Percentiles rank a stretch among this genome's conserved stretches.
phyloP scores from a whole-genome alignment of 2,113 vertebrate species.

The Nesoenas mayeri region DNA sequence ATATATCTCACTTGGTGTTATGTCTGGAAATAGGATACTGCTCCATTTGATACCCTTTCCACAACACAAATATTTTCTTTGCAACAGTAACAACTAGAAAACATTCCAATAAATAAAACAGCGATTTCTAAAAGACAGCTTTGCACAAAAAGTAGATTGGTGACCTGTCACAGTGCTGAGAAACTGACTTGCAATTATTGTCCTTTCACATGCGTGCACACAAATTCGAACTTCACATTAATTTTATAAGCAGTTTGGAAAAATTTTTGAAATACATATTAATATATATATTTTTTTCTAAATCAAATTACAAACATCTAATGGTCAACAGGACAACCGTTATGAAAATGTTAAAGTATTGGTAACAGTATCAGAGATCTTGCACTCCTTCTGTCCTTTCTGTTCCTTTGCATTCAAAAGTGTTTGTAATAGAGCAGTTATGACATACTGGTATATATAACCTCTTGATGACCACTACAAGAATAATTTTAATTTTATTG shows the following conservation, averaged over 20 bases:
- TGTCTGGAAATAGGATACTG: slow-evolving; percentile 7
- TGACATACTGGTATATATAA: not conserved
- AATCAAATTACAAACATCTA: not conserved
- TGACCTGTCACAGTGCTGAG: not conserved
- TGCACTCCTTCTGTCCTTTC: not conserved
- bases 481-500: not conserved
- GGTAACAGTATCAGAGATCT: not conserved
- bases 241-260: not conserved
- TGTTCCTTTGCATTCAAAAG: not conserved
- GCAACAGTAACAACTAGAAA: not conserved
- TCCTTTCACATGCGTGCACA: not conserved
- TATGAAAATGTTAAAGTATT: not conserved
- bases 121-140: not conserved
- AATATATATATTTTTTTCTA: not conserved
- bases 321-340: not conserved
- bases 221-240: not conserved
- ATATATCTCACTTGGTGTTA: not conserved
- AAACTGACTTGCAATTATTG: not conserved
- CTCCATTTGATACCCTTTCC: slow-evolving; percentile 11
- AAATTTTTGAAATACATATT: not conserved
- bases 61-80: slow-evolving; percentile 34
- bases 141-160: not conserved
- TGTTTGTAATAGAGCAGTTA: not conserved
- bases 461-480: not conserved
- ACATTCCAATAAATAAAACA: slow-evolving; percentile 18